Evolutionary conservation across 2,888 invertebrate genomes (phyloP), one percentile per base, ranked within the genome.

Genomic region (Melanostoma mellinum): DNA sequence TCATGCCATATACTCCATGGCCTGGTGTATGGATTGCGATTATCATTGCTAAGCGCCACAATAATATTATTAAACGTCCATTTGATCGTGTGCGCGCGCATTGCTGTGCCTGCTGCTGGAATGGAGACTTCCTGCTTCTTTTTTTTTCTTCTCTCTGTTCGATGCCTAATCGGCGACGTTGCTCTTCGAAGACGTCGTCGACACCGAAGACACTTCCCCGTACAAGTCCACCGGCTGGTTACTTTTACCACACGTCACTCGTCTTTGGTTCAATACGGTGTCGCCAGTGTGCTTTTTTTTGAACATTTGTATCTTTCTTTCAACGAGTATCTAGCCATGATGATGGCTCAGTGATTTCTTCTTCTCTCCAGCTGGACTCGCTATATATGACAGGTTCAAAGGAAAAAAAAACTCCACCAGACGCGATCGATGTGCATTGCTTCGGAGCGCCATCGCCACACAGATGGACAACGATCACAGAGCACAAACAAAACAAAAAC

Each of bases 101-200:
- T 74, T 78, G 52, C 74, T 72, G 42, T 48, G 35, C 42, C 69
- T 58, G 58, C 55, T 44, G 53, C 65, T 74, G 84, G 84, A 84
- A 84, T 84, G 84, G 78, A 78, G 84, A 84, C 84, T 84, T 84
- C 84, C 84, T 84, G 84, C 84, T 82, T 82, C 32, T 61, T 74
- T 74, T 74, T 77, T 60, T 52, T 40, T 60, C 32, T 60, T 58
- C 63, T 69, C 71, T 73, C 52, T 60, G 55, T 48, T 9, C 55
- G 35, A 38, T 56, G 48, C 63, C 73, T 73, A 69, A 69, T 73
- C 77, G 82, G 63, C 82, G 82, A 77, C 82, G 48, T 35, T 20
- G 61, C 20, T 40, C 60, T n/a, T 20, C 35, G 46, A 48, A 48
- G 48, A 10, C 33, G 60, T 44, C 4, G 33, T 35, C 5, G 5